phyloP scores from a whole-genome alignment of 2,888 invertebrate species.

The Cyclophora punctaria region DNA sequence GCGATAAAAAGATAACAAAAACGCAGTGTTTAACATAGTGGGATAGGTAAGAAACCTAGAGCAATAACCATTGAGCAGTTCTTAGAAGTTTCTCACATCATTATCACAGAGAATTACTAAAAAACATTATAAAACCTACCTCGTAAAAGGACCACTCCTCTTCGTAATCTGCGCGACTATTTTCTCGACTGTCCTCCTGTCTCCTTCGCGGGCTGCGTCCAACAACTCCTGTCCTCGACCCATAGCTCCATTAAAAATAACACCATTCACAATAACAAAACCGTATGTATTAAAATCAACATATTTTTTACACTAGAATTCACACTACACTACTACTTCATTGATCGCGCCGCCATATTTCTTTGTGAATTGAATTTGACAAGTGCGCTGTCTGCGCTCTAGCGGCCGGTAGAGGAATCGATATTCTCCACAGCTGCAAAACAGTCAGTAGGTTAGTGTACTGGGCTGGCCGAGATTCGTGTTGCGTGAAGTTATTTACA shows the following conservation, averaged over 20 bases:
- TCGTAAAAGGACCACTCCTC: constrained; percentile 95
- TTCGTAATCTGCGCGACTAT: constrained; percentile 90
- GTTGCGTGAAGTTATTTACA: no score
- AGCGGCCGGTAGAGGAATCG: constrained; percentile 58
- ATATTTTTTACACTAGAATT: constrained; percentile 68
- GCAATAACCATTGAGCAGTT: no score
- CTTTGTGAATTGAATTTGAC: constrained; percentile 47
- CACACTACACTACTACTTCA: constrained; percentile 78
- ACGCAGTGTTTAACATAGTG: no score
- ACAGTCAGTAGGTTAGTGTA: no score
- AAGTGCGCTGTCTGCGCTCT: constrained; percentile 71
- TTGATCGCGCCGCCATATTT: constrained; percentile 85
- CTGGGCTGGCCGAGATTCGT: no score
- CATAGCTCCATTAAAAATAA: constrained; percentile 78
- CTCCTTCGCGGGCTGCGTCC: constrained; percentile 95
- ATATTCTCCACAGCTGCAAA: constrained; percentile 17
- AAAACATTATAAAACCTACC: constrained; percentile 77
- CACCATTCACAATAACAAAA: constrained; percentile 70
- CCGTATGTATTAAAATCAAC: constrained; percentile 48
- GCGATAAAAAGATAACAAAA: constrained; percentile 26
- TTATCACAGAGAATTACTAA: constrained; percentile 7
- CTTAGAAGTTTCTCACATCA: not conserved
- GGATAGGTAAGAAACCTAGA: no score
- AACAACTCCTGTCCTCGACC: constrained; percentile 97
- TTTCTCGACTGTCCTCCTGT: constrained; percentile 91